Evolutionary conservation across 2,113 vertebrate genomes (phyloP), one percentile per base, ranked within the genome.

Genomic region (Pachyramphus minor): DNA sequence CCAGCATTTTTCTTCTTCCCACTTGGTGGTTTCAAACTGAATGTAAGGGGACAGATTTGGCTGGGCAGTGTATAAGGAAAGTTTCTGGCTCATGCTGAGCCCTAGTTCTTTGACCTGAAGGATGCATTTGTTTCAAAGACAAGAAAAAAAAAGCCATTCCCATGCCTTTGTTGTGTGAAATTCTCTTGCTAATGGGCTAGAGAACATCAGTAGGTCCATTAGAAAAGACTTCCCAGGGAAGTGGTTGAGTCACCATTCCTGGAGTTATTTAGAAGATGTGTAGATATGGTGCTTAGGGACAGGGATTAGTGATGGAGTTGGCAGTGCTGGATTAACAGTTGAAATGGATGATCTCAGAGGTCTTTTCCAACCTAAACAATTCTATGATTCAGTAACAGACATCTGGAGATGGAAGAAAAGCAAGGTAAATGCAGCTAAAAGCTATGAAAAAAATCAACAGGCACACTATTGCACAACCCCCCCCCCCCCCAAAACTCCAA

Each of bases 401-500:
- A 27, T 35, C 25, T 55, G 62, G 55, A 78, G 18, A 75, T 37
- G 68, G 49, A 74, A 74, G 90, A 50, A 45, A 93, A 79, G 24
- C 41, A 52, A 80, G 33, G 27, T 69, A 89, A 85, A 77, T 55
- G 21, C 27, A 64, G 10, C 9, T 60, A 42, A 69, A 84, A 84
- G 7, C 3, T 85, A 33, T 27, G 15, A n/a, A 67, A 79, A 93
- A 62, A 39, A 28, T 59, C 49, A 87, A 15, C 17, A 90, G 45
- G 13, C 30, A 49, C 30, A 41, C 11, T 58, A 33, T 20, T 56
- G 14, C 20, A 49, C 8, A 56, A 66, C 52, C 3, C 1, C 0
- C 2, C 11, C 52, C 3, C 1, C 0, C 2, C 11, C 4, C 28
- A 35, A 37, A 67, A 56, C 14, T 14, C 9, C 35, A 69, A 8